Evolutionary conservation across 2,888 invertebrate genomes (phyloP), one percentile per base, ranked within the genome.

Genomic region (Hofmannophila pseudospretella): DNA sequence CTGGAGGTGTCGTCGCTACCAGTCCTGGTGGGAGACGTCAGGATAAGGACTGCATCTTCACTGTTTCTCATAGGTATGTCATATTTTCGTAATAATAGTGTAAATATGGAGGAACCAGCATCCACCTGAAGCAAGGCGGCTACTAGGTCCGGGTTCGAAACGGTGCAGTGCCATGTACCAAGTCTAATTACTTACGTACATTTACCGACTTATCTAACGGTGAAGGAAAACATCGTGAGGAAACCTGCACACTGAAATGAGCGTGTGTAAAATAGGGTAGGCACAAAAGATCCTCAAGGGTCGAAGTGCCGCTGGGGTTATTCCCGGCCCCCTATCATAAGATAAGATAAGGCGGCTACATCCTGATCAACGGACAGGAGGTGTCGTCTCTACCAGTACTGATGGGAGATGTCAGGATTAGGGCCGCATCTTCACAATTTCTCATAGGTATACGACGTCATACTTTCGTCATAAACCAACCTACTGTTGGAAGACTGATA

Each of bases 61-160:
- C 89, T 94, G 26, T 94, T 93, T 57, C 58, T 94, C 39, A 88
- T 90, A 42, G 90, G 92, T 90, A 59, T 63, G 64, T 41, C 5
- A 25, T 16, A 9, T 34, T 39, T 22, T n/a, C n/a, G n/a, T 16
- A 16, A 16, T 16, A 16, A 16, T 16, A 16, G 16, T 3, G 16
- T 16, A 3, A 16, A 4, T 16, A 89, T 38, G 74, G 76, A 0
- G 87, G 85, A 1, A 82, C 80, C 11, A 73, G 61, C 2, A 90
- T 96, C 2, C 92, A 93, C 55, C 69, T 96, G 50, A 94, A 93
- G 59, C 96, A 96, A 58, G 92, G 92, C 25, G n/a, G n/a, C n/a
- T n/a, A n/a, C n/a, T n/a, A n/a, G 20, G n/a, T n/a, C n/a, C n/a
- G n/a, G n/a, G n/a, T n/a, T n/a, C n/a, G n/a, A n/a, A n/a, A n/a